Evolutionary conservation across 2,797 vertebrate genomes (phyloP).

Genomic region (Eulemur rubriventer): DNA sequence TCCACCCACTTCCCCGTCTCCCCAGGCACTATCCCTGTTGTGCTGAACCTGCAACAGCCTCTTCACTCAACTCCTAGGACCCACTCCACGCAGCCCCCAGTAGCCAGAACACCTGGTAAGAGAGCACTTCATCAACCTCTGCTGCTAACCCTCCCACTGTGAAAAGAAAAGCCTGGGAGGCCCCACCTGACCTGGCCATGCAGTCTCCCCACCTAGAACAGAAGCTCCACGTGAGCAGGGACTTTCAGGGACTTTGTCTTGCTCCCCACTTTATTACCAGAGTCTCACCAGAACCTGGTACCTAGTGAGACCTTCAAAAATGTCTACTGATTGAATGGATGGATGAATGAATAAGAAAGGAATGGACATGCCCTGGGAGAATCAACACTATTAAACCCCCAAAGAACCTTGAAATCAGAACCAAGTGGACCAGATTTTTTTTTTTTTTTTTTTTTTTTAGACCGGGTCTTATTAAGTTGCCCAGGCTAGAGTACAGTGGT

Average conservation of each 20-base stretch:
- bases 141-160: neutral
- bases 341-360: neutral
- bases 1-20: neutral
- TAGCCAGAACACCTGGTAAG: neutral
- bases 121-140: neutral
- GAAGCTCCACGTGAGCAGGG: neutral
- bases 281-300: neutral
- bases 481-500: neutral
- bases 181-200: neutral
- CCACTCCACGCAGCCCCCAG: neutral
- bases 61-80: neutral
- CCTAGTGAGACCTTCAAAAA: neutral
- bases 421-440: neutral
- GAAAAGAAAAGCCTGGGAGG: neutral
- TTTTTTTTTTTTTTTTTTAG: neutral
- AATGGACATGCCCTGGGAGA: neutral
- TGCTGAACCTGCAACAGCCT: neutral
- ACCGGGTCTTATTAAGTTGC: too few species aligned
- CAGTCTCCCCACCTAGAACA: neutral
- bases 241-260: neutral
- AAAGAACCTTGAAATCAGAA: neutral
- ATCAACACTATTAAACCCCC: neutral
- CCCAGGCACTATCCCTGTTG: neutral
- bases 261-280: neutral
- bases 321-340: neutral